Evolutionary conservation across 1,140 invertebrate species (phyloP), one percentile per base, ranked within the genome.

Genomic region (Andricus grossulariae): DNA sequence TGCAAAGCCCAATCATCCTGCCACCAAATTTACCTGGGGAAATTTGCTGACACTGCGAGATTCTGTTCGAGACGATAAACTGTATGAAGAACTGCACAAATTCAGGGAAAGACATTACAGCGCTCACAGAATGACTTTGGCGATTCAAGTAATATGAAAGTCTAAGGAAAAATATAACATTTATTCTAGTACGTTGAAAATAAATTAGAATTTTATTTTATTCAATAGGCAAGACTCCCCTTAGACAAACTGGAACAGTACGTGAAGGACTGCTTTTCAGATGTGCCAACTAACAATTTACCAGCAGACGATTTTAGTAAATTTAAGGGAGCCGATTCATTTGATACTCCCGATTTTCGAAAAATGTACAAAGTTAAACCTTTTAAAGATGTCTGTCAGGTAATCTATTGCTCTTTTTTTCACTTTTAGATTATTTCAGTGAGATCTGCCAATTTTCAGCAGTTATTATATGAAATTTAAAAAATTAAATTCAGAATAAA

Each of bases 81-180:
- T 97, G 1, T 93, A 95, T 79, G 84, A 92, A 71, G 90, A 93
- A 12, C 90, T 98, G 3, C 94, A 97, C 78, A 94, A 96, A 72
- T 98, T 98, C 86, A 93, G 96, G 73, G 92, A 94, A 81, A 91
- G 95, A 54, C 95, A 97, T 90, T 99, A 99, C 85, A 96, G 96
- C 32, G 96, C 97, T 7, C 95, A 98, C 85, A 92, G 97, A 76
- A 98, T 99, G 97, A 97, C 94, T 52, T 86, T 98, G 5, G 94
- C 96, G 79, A 93, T 99, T 55, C 94, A 97, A 88, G 94, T 94
- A 74, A 71, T 18, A 54, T 45, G 13, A 75, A 11, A 73, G 21
- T 32, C 50, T 50, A 77, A 75, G 45, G 72, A 50, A 55, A 60
- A 16, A 75, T 15, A 71, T 66, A 73, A 70, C 77, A 39, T 39